Base-by-base conservation (phyloP, 2,113 vertebrate species). In the Aix galericulata region DNA sequence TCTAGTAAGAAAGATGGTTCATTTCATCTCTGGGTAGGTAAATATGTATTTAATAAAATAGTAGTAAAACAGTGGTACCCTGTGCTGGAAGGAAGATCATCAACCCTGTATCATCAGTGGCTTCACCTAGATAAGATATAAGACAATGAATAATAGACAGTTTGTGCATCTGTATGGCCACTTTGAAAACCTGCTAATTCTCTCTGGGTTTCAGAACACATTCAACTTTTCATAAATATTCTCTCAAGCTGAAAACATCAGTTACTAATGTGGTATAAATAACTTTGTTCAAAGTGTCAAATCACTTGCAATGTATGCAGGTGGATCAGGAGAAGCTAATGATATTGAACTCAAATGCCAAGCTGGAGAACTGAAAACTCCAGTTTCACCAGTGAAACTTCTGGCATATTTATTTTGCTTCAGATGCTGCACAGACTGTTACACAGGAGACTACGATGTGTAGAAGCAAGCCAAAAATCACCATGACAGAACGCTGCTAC, bases 61-160 rank as follows among this genome's bases (percentile, higher is more conserved):
- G 34, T 23, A 72, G 13, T 31, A 63, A 21, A 6, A 42, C 67
- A 68, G 22, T 0, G 1, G 2, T 25, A 31, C 7, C 7, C 4
- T 25, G 29, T 80, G 17, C 18, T 76, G 36, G 29, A 76, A 87
- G 29, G 16, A 58, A 72, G 6, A 14, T n/a, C 8, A 9, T 68
- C 68, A 72, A n/a, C 5, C 1, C 25, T 48, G 0, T 36, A 20
- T 53, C 29, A 76, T 6, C 31, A 29, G 20, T 40, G 17, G 42
- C 44, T 5, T 82, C 9, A 55, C 2, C 15, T 40, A 32, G 38
- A 32, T 44, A 92, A 50, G 22, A 34, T 25, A 27, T 32, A 23
- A n/a, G 17, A 78, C 7, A 14, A 20, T 32, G 29, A 67, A 27
- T 55, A 55, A 53, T 15, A 53, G 29, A 38, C 66, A 58, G 13